A percentile compares a stretch with the other conserved stretches of the same genome.
Evolutionary conservation across 2,797 vertebrate species (phyloP).

Genomic region (Heteromormyrus szaboi): DNA sequence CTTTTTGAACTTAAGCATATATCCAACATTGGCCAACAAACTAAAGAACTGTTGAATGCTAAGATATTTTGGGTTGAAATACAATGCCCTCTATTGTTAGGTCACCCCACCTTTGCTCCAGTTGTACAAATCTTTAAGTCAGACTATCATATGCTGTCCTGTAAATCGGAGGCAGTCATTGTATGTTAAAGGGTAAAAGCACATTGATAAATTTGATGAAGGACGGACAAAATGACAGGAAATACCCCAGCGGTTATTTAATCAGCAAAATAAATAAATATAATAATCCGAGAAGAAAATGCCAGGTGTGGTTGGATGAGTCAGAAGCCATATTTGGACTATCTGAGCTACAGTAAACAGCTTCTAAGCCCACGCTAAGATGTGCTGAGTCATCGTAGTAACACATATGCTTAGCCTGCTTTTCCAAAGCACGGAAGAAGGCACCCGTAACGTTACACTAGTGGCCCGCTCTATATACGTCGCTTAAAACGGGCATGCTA

Average conservation of each 20-base stretch:
- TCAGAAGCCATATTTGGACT: neutral
- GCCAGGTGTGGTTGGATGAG: neutral
- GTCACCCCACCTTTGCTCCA: neutral
- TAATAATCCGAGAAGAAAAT: neutral
- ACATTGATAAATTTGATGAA: neutral
- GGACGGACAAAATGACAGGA: neutral
- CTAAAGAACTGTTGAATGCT: neutral
- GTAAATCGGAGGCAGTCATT: neutral
- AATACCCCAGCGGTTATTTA: neutral
- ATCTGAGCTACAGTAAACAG: neutral
- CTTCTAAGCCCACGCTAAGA: neutral
- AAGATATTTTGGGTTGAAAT: neutral
- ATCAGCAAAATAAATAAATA: neutral
- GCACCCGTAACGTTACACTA: neutral
- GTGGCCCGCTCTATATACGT: neutral
- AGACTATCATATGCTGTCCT: neutral
- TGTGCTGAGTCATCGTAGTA: neutral
- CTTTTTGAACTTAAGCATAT: neutral
- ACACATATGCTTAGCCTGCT: neutral
- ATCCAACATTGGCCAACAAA: neutral
- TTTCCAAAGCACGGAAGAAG: neutral
- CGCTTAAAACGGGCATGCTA: conserved; percentile 51
- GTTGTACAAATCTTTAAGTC: neutral
- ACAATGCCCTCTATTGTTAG: neutral
- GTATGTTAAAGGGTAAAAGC: neutral